Evolutionary conservation across 2,888 invertebrate species (phyloP).

Genomic region (Tetanocera ferruginea): DNA sequence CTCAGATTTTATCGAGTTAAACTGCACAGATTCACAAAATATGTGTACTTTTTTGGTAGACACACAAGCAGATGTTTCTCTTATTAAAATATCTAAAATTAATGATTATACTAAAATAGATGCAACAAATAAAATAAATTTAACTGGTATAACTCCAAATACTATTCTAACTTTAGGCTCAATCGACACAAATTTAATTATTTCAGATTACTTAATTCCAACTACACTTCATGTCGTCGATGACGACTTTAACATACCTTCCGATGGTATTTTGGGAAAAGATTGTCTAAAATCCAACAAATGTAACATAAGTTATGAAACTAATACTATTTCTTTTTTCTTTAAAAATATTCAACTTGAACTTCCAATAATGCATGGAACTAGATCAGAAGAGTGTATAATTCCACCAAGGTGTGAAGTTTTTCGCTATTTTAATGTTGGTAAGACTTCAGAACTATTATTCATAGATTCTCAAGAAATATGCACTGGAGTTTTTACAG

Average conservation of each 20-base stretch:
- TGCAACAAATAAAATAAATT: constrained; percentile 11
- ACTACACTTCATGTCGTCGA: constrained; percentile 27
- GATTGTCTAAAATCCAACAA: constrained; percentile 30
- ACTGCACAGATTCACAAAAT: background rate
- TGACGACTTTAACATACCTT: constrained; percentile 28
- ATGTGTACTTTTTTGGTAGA: no score
- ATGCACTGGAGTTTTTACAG: no score
- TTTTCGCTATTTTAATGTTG: no score
- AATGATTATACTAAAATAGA: background rate
- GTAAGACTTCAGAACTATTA: no score
- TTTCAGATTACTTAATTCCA: no score
- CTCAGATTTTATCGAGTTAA: constrained; percentile 12
- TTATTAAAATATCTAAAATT: constrained; percentile 25
- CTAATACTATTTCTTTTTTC: no score
- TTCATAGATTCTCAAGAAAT: no score
- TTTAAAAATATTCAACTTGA: no score
- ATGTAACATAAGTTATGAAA: constrained; percentile 12
- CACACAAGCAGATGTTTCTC: constrained; percentile 23
- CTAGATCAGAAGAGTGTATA: no score
- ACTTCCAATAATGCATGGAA: no score
- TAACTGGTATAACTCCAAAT: constrained; percentile 33
- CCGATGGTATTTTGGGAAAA: constrained; percentile 31
- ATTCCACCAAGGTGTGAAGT: no score
- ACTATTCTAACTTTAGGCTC: constrained; percentile 18
- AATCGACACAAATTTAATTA: no score